Conservation (phyloP, 2,888 invertebrate genomes). For the Meghimatium bilineatum region DNA sequence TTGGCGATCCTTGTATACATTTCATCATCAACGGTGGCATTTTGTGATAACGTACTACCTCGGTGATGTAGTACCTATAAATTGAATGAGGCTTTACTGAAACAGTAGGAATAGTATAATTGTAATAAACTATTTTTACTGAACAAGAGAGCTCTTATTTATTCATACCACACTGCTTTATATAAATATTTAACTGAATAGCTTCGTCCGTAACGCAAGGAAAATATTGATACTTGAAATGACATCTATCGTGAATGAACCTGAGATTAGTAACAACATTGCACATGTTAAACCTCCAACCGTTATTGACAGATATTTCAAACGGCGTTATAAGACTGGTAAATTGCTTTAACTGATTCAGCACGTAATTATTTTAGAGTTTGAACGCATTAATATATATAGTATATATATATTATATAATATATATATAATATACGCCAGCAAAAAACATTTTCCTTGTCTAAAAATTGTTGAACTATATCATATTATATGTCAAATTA, state of each 20-base stretch:
- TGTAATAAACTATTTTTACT: not conserved
- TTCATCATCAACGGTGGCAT: too few species aligned
- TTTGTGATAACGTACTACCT: too few species aligned
- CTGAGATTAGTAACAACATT: not conserved
- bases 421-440: too few species aligned
- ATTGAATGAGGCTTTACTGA: not conserved
- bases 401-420: too few species aligned
- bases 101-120: not conserved
- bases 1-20: too few species aligned
- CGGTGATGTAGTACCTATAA: too few species aligned
- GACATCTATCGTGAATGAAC: not conserved
- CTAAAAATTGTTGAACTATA: too few species aligned
- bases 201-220: not conserved
- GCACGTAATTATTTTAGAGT: too few species aligned
- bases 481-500: too few species aligned
- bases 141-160: not conserved
- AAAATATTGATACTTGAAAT: not conserved
- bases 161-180: not conserved
- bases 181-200: not conserved
- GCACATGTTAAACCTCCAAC: constrained; percentile 39
- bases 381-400: too few species aligned
- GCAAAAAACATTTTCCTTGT: too few species aligned
- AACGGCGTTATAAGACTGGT: constrained; percentile 53
- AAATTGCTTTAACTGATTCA: too few species aligned
- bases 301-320: constrained; percentile 56